These are phyloP conservation scores for Acrobasis repandana DNA, from an alignment of 2,888 invertebrate genomes.

Conservation along the genomic window DNA sequence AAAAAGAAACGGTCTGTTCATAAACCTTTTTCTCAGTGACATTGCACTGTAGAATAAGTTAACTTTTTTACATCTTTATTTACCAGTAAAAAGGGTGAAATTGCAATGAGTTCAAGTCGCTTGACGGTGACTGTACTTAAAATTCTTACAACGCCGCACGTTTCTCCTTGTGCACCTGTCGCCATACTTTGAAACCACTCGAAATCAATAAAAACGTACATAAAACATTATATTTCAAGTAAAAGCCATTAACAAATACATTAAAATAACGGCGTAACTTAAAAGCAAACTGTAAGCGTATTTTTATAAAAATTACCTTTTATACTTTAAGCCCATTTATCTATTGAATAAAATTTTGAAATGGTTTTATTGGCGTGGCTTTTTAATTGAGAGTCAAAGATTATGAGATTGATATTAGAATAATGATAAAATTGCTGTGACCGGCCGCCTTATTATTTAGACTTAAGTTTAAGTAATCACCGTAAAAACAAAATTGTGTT, in stretches of 20 bases:
- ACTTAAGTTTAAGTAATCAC: neutral
- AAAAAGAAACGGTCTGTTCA: no score
- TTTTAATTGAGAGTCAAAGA: slow-evolving; percentile 2
- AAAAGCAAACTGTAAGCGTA: slow-evolving; percentile 40
- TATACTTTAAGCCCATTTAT: slow-evolving; percentile 34
- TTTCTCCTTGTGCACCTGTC: slow-evolving; percentile 45
- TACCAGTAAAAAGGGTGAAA: no score
- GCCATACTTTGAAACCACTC: slow-evolving; percentile 41
- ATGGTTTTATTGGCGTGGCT: slow-evolving; percentile 32
- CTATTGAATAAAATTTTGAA: slow-evolving; percentile 33
- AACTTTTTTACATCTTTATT: no score
- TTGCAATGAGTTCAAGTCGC: no score
- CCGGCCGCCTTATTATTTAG: neutral
- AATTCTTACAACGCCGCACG: slow-evolving; percentile 38
- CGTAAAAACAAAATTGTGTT: neutral
- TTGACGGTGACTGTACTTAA: slow-evolving; percentile 4
- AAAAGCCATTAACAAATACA: slow-evolving; percentile 65
- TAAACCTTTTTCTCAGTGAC: no score
- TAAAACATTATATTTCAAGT: slow-evolving; percentile 58
- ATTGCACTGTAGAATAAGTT: no score
- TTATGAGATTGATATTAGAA: neutral
- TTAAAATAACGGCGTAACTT: slow-evolving; percentile 53
- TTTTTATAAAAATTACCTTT: slow-evolving; percentile 24
- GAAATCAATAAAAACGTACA: slow-evolving; percentile 55
- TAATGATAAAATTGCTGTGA: slow-evolving; percentile 2